Conservation (phyloP, 2,797 vertebrate genomes). For the Cirrhinus molitorella region DNA sequence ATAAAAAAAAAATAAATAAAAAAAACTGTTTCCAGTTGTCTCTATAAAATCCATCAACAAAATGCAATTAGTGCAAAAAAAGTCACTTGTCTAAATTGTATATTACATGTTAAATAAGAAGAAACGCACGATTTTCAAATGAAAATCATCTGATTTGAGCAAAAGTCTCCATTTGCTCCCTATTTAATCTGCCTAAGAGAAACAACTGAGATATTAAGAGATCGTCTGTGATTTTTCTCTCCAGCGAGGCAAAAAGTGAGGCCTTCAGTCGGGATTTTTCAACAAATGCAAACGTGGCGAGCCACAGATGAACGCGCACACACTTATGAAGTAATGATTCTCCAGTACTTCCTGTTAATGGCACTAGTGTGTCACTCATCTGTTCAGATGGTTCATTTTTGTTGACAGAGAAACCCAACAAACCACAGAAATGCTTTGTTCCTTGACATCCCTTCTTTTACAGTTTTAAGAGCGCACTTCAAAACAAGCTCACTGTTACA, state of each 20-base stretch:
- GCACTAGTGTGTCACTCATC: constrained; percentile 51
- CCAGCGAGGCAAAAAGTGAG: neutral
- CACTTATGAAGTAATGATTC: constrained; percentile 48
- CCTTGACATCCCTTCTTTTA: constrained; percentile 77
- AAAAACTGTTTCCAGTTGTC: no score
- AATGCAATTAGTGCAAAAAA: no score
- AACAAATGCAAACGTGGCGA: constrained; percentile 34
- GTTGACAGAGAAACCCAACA: constrained; percentile 77
- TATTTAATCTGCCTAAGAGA: neutral
- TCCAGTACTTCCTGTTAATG: constrained; percentile 36
- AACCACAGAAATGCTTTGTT: constrained; percentile 81
- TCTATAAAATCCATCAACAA: no score
- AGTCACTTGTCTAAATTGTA: no score
- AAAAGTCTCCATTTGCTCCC: neutral
- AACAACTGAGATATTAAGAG: constrained; percentile 7
- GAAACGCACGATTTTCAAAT: neutral
- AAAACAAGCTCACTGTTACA: constrained; percentile 82
- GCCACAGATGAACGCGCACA: neutral
- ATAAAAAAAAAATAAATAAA: no score
- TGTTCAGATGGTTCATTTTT: constrained; percentile 67
- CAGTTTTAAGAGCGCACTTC: constrained; percentile 76
- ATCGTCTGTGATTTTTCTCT: neutral
- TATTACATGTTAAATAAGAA: neutral
- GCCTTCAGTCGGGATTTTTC: neutral
- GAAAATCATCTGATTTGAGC: neutral